Evolutionary conservation across 2,797 vertebrate genomes (phyloP).

Genomic region (Liparis tanakae): DNA sequence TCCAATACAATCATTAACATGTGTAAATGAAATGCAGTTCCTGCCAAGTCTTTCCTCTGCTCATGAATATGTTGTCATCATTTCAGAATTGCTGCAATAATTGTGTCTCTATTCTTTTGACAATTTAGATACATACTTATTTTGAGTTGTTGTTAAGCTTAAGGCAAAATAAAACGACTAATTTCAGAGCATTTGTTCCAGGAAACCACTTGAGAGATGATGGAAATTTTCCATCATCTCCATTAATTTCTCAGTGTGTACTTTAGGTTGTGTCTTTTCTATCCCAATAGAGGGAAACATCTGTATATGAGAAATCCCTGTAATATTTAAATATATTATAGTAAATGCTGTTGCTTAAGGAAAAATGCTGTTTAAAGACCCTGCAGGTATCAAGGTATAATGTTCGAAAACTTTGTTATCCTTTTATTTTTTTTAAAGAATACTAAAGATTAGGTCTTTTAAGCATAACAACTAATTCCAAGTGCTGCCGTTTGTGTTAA

Average conservation of each 20-base stretch:
- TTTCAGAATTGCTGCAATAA: conserved; percentile 25
- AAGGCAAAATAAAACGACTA: conserved; percentile 27
- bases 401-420: conserved; percentile 32
- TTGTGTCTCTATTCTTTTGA: conserved; percentile 28
- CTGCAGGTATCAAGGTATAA: conserved; percentile 25
- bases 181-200: conserved; percentile 56
- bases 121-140: conserved; percentile 8
- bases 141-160: conserved; percentile 20
- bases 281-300: conserved; percentile 45
- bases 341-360: conserved; percentile 55
- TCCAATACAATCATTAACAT: conserved; percentile 33
- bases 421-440: conserved; percentile 29
- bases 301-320: conserved; percentile 60
- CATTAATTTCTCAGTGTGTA: conserved; percentile 53
- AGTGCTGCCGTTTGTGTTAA: conserved; percentile 31
- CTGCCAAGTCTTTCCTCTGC: conserved; percentile 19
- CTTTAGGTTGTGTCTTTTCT: conserved; percentile 53
- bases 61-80: conserved; percentile 32
- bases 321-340: conserved; percentile 73
- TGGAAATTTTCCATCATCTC: conserved; percentile 68
- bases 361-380: conserved; percentile 43
- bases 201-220: conserved; percentile 45
- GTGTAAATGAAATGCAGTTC: conserved; percentile 30
- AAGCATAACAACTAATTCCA: conserved; percentile 20
- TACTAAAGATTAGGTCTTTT: conserved; percentile 52